Base-by-base conservation (phyloP, 2,888 invertebrate genomes). In the Lithophane semibrunnea region DNA sequence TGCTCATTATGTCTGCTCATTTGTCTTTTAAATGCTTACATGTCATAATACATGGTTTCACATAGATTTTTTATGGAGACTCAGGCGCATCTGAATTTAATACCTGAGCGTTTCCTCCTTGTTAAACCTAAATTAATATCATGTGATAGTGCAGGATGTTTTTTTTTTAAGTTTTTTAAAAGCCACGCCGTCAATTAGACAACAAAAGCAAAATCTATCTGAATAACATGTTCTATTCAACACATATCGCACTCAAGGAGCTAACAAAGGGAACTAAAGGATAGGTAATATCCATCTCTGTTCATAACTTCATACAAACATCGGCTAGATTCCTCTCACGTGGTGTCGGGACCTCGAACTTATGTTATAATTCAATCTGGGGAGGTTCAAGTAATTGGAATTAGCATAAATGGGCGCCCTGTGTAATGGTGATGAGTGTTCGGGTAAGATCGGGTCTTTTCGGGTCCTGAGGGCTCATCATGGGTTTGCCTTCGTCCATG, bases 341-440 rank as follows among this genome's bases (percentile, higher is more conserved):
- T 29, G 42, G 47, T 29, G 49, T 18, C 12, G 58, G 29, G 42
- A 61, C 44, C 52, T 56, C 60, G 37, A 71, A 76, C 75, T 81
- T 68, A 74, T 24, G 65, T 72, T 73, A 64, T 81, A 79, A 90
- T 87, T 86, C 77, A 83, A 87, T 89, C 80, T 78, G 60, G 73
- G 69, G 29, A 83, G 79, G 82, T 77, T 77, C 66, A 70, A 76
- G 77, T 79, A 77, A 85, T 83, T 87, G 71, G 73, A 85, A 82
- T 87, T 69, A 79, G 77, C 84, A 82, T 86, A 83, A 80, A 84
- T 78, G 75, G 73, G 61, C 68, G 42, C 18, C 47, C 63, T 67
- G 69, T 77, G 71, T 83, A 82, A 78, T 76, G 80, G 72, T 85
- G 77, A 72, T 69, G 37, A 69, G 52, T 66, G 49, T 60, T 76